Evolutionary conservation across 2,888 invertebrate species (phyloP).

Genomic region (Pomacea canaliculata): DNA sequence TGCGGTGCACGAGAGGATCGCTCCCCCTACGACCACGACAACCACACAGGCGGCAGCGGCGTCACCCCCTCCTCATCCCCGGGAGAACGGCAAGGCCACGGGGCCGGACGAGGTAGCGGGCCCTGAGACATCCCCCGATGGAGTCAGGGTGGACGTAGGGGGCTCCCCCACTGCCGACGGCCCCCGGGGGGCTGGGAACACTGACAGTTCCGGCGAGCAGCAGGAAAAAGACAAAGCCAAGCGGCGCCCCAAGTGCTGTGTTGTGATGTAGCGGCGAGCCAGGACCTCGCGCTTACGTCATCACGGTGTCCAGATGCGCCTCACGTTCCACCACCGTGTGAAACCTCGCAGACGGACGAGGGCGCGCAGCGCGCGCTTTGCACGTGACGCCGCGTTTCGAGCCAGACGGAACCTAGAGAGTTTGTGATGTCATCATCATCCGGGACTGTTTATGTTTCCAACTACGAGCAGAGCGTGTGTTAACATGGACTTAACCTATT

Average conservation of each 20-base stretch:
- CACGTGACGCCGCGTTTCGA: no score
- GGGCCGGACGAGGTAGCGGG: constrained; percentile 12
- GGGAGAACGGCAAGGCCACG: constrained; percentile 33
- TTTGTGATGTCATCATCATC: no score
- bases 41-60: constrained; percentile 22
- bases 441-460: no score
- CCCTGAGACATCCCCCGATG: constrained; percentile 16
- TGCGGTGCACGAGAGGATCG: constrained; percentile 37
- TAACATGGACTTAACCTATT: no score
- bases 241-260: constrained; percentile 21
- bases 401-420: no score
- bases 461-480: no score
- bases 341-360: no score
- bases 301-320: no score
- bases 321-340: no score
- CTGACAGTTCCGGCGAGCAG: constrained; percentile 3
- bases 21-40: constrained; percentile 25
- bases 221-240: constrained; percentile 24
- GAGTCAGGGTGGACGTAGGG: constrained; percentile 5
- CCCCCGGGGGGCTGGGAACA: not conserved
- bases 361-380: no score
- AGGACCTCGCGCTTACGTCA: no score
- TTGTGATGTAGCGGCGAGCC: constrained; percentile 15
- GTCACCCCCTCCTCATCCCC: constrained; percentile 20
- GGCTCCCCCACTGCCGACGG: not conserved